These are phyloP conservation scores for Mus caroli DNA, from an alignment of 2,797 vertebrate species.

Conservation along the genomic window DNA sequence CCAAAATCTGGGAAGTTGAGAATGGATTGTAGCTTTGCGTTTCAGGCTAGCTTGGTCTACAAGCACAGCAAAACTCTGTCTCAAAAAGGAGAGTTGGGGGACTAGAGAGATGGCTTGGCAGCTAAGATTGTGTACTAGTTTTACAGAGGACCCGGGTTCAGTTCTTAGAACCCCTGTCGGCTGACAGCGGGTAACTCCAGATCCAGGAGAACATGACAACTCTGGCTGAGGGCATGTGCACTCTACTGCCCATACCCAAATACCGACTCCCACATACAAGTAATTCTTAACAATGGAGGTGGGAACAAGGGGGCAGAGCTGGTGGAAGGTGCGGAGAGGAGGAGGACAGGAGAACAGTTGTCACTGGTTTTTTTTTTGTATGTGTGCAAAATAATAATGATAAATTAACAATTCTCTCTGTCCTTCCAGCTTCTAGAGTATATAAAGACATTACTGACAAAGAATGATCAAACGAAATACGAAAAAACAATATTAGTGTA, in stretches of 20 bases:
- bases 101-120: not conserved
- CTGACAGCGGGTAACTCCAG: not conserved
- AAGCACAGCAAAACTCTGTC: not conserved
- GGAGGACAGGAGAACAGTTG: not conserved
- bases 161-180: not conserved
- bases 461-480: conserved; percentile 1
- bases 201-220: not conserved
- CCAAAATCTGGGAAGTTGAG: not conserved
- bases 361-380: conserved; percentile 4
- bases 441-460: not conserved
- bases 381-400: conserved; percentile 6
- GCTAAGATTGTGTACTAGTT: not conserved
- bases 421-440: not conserved
- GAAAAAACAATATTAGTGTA: not conserved
- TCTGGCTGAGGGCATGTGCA: not conserved
- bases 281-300: not conserved
- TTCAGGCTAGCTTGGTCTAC: not conserved
- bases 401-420: not conserved
- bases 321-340: not conserved
- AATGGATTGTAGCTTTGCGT: not conserved
- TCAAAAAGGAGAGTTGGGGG: not conserved
- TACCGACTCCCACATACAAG: not conserved
- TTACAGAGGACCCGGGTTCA: not conserved
- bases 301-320: not conserved
- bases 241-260: not conserved